A percentile compares a stretch with the other conserved stretches of the same genome.
Conservation (phyloP, 23 tunicate genomes). For the Aplidium turbinatum region DNA sequence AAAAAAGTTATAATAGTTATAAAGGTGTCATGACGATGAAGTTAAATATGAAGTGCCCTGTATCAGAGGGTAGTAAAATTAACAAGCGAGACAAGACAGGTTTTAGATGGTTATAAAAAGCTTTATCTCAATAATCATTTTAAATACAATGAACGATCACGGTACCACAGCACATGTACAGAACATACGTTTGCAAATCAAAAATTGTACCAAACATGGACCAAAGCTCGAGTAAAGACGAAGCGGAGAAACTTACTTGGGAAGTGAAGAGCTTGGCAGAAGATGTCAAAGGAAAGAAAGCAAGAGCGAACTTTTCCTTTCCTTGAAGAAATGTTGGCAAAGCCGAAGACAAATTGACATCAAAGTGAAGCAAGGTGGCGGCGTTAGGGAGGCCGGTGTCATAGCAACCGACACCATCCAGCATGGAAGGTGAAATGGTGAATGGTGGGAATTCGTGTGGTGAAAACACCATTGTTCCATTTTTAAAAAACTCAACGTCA, state of each 20-base stretch:
- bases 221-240: too few relatives aligned
- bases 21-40: too few relatives aligned
- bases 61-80: background rate
- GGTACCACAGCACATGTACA: too few relatives aligned
- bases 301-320: conserved; percentile 32
- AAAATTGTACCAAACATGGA: too few relatives aligned
- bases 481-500: conserved; percentile 14
- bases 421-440: background rate
- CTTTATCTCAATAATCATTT: background rate
- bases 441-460: conserved; percentile 8
- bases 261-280: conserved; percentile 10
- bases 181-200: too few relatives aligned
- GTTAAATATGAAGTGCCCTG: too few relatives aligned
- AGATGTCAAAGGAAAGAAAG: conserved; percentile 26
- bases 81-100: background rate
- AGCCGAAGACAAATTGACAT: background rate
- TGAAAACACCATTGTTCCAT: conserved; percentile 9
- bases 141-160: background rate
- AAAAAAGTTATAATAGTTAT: too few relatives aligned
- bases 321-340: conserved; percentile 12
- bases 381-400: conserved; percentile 4
- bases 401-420: background rate
- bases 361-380: conserved; percentile 22
- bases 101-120: background rate
- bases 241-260: conserved; percentile 13